Base-by-base conservation (phyloP, 2,888 invertebrate genomes). In the Glaucopsyche alexis region DNA sequence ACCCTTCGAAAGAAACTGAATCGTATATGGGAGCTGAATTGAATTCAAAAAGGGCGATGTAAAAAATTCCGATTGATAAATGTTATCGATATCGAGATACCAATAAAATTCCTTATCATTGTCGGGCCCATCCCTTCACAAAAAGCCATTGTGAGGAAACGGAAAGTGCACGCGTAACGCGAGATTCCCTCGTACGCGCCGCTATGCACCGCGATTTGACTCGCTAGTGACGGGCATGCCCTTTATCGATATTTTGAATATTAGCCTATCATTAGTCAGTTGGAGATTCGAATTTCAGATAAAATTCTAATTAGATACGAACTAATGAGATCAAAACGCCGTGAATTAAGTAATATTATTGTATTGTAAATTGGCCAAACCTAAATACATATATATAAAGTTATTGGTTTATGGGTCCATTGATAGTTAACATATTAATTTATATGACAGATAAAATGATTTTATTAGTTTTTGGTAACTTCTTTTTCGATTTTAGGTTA, bases 151-250 rank as follows among this genome's bases (percentile, higher is more conserved):
- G 84, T 80, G 84, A 87, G 88, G 88, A 91, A 91, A 90, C 84
- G 86, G 89, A 89, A 89, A 91, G 88, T 88, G 83, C 85, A 82
- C 84, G 89, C 88, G 90, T 91, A 90, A 91, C 87, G 86, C 88
- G 82, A 88, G 88, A 85, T 85, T 84, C 86, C 82, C 80, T 82
- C 82, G 87, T 87, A 87, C 87, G 87, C 87, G 85, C 81, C 79
- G 87, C 86, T 86, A 88, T 90, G 88, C 85, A 78, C 78, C 79
- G 78, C 80, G 81, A 85, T 88, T 86, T 84, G 80, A 77, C 78
- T 73, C 74, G 79, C 79, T 85, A 88, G 89, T 75, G 86, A 79
- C 79, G 85, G 69, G 75, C 70, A 42, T 49, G 52, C 52, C n/a
- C 16, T 65, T 60, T 74, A 75, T 76, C 71, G 74, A 71, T 60